Percentiles rank a stretch among this genome's conserved stretches.
Evolutionary conservation across 2,113 vertebrate species (phyloP).

Genomic region (Stictonetta naevosa): DNA sequence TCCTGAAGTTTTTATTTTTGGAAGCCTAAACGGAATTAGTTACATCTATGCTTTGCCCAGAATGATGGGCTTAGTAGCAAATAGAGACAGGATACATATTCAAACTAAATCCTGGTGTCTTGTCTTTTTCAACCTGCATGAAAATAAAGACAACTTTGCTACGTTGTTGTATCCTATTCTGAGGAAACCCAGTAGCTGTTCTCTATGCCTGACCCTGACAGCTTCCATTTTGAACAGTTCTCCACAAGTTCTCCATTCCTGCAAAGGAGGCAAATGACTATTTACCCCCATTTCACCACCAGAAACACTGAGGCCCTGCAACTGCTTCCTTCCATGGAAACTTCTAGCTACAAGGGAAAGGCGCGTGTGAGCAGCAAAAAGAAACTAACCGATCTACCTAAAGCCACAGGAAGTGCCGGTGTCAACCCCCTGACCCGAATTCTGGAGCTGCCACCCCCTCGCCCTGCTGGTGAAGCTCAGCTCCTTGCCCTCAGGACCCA

Average conservation of each 20-base stretch:
- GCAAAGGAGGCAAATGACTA: background rate
- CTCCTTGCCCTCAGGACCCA: background rate
- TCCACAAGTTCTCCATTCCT: background rate
- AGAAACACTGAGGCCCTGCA: background rate
- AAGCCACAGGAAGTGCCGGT: conserved; percentile 21
- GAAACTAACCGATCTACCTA: conserved; percentile 30
- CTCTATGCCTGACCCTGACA: background rate
- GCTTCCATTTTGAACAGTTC: background rate
- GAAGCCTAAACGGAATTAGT: background rate
- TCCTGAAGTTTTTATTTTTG: background rate
- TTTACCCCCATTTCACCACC: background rate
- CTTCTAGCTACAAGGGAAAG: conserved; percentile 44
- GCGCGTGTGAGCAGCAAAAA: background rate
- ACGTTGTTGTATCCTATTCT: background rate
- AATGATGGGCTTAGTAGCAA: background rate
- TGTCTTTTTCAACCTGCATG: background rate
- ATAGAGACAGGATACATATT: background rate
- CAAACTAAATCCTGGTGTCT: background rate
- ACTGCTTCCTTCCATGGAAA: conserved; percentile 28
- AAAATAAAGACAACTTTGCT: background rate
- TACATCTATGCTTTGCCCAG: background rate
- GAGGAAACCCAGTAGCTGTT: background rate
- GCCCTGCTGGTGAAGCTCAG: background rate
- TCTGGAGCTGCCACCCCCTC: background rate
- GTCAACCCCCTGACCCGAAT: background rate